Base-by-base conservation (phyloP, 1,140 invertebrate species). In the Diabrotica virgifera region DNA sequence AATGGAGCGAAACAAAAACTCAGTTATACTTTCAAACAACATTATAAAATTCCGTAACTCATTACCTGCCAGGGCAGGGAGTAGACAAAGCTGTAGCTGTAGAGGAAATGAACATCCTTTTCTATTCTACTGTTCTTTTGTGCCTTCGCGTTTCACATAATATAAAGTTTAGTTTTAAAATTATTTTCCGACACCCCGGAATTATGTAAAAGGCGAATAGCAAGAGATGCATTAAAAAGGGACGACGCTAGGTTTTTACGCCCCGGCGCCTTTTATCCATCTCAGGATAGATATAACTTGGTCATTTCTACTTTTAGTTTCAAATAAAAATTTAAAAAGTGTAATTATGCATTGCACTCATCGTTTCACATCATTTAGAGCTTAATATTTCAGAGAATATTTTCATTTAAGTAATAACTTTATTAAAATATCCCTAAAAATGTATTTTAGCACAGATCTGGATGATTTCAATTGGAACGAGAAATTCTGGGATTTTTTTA, bases 191-290 rank as follows among this genome's bases (percentile, higher is more conserved):
- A 54, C 52, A 35, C 8, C n/a, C 52, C 24, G 24, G 12, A 54
- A 54, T 13, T 54, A 11, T 12, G 12, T 46, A 46, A 8, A 46
- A 24, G 12, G 46, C 46, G 9, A 12, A 51, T 11, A 5, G 46
- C 12, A 54, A 8, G 52, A 54, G 52, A 54, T n/a, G 52, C 52
- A 11, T 54, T 12, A 13, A 54, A 13, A 54, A 13, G 12, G 9
- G 52, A 54, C 12, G 6, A 54, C 52, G 24, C 12, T 13, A 54
- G 7, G 52, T 36, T 52, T 11, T 62, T 36, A 35, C 60, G 38
- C 54, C 58, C 14, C 12, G 13, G 51, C 57, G 38, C 40, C 38
- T 38, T 62, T 58, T 46, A 59, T 51, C 38, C 14, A 52, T 60
- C 37, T 40, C 6, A n/a, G n/a, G 40, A 46, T 46, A 10, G n/a